phyloP scores from a whole-genome alignment of 2,797 vertebrate species.

The Galaxias olidus region DNA sequence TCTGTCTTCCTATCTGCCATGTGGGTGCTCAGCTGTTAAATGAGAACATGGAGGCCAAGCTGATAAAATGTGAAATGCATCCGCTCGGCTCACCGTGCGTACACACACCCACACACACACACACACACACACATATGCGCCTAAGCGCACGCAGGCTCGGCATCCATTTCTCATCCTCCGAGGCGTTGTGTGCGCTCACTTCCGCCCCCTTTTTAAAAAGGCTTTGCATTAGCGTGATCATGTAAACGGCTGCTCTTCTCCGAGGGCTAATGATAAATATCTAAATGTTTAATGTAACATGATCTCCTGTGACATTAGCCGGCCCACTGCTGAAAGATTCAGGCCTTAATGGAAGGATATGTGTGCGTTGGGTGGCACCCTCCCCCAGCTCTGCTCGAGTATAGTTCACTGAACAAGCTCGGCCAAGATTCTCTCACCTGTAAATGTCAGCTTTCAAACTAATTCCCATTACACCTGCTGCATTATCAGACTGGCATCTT shows the following conservation, averaged over 20 bases:
- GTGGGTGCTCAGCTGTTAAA: constrained; percentile 55
- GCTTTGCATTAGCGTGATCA: constrained; percentile 35
- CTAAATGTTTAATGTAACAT: constrained; percentile 54
- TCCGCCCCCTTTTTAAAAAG: constrained; percentile 10
- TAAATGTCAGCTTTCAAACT: constrained; percentile 1
- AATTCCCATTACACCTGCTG: neutral
- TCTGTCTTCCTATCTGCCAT: constrained; percentile 25
- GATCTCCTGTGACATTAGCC: constrained; percentile 47
- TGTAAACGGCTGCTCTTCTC: constrained; percentile 37
- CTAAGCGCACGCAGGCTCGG: neutral
- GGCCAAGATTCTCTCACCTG: neutral
- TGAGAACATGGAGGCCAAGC: constrained; percentile 49
- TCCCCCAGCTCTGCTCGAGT: constrained; percentile 15
- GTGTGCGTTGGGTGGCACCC: constrained; percentile 30
- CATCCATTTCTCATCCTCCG: constrained; percentile 25
- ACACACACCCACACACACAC: constrained; percentile 18
- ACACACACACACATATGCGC: neutral
- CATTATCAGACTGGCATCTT: neutral
- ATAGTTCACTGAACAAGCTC: constrained; percentile 1
- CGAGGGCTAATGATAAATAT: constrained; percentile 48
- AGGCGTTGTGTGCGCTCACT: neutral
- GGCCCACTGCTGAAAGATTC: constrained; percentile 35
- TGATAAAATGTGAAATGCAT: constrained; percentile 51
- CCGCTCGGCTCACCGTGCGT: constrained; percentile 14
- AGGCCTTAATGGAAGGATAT: constrained; percentile 36